Conservation (phyloP, 2,113 vertebrate species). For the Mungos mungo region DNA sequence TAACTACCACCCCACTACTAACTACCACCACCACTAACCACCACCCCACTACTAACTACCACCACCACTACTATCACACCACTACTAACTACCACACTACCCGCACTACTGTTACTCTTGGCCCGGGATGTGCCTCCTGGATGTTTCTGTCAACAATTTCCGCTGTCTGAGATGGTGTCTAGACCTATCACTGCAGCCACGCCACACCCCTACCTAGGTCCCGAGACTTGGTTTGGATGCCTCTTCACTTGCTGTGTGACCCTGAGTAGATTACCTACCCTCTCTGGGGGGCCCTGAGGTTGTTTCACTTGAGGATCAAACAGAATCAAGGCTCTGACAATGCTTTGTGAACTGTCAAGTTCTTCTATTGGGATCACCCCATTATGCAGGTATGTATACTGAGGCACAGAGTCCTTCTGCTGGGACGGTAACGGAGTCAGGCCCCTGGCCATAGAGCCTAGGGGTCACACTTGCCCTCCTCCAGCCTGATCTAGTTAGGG, state of each 20-base stretch:
- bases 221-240: not conserved
- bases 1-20: not conserved
- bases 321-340: not conserved
- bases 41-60: not conserved
- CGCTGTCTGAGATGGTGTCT: not conserved
- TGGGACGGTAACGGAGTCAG: not conserved
- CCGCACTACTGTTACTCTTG: not conserved
- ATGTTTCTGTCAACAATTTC: not conserved
- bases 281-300: not conserved
- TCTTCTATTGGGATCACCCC: not conserved
- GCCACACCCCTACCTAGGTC: too few relatives aligned
- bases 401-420: not conserved
- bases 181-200: not conserved
- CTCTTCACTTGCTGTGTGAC: not conserved
- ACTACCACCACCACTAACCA: not conserved
- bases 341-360: not conserved
- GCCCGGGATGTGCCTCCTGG: not conserved
- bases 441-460: not conserved
- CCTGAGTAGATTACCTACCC: not conserved
- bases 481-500: not conserved
- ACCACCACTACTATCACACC: not conserved
- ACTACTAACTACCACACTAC: not conserved
- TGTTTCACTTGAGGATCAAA: not conserved
- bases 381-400: not conserved
- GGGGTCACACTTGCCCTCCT: not conserved